phyloP scores from a whole-genome alignment of 2,888 invertebrate species.

The Autographa gamma region DNA sequence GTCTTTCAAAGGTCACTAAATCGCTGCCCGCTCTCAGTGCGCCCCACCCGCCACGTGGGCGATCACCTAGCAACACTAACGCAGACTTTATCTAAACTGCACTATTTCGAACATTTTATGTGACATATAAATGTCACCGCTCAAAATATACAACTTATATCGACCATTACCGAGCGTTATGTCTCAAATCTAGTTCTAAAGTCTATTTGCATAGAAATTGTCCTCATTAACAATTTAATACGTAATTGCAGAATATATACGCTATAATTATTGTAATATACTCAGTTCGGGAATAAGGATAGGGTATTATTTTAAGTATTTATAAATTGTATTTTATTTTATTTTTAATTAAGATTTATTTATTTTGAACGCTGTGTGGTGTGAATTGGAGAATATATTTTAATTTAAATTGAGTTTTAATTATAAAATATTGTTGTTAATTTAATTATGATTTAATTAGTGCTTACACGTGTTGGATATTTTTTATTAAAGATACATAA shows the following conservation, averaged over 20 bases:
- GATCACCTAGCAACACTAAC: conserved; percentile 61
- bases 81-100: conserved; percentile 72
- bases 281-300: conserved; percentile 17
- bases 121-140: conserved; percentile 58
- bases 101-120: conserved; percentile 72
- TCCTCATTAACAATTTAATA: conserved; percentile 48
- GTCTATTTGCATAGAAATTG: conserved; percentile 54
- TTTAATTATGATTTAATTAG: conserved; percentile 12
- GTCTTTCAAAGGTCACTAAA: neutral
- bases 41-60: conserved; percentile 48
- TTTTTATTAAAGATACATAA: neutral
- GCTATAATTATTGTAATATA: neutral
- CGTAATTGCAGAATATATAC: conserved; percentile 41
- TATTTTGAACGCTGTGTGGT: conserved; percentile 5
- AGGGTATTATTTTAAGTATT: conserved; percentile 5
- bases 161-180: conserved; percentile 31
- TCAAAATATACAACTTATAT: conserved; percentile 53
- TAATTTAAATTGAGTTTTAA: conserved; percentile 16
- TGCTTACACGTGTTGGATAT: neutral
- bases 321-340: neutral
- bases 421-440: conserved; percentile 10
- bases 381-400: conserved; percentile 8
- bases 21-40: conserved; percentile 34
- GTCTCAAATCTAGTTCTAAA: conserved; percentile 43
- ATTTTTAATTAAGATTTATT: neutral